A percentile compares a stretch with the other conserved stretches of the same genome.
These are phyloP conservation scores for Portunus trituberculatus DNA, from an alignment of 1,140 invertebrate genomes.

Conservation along the genomic window DNA sequence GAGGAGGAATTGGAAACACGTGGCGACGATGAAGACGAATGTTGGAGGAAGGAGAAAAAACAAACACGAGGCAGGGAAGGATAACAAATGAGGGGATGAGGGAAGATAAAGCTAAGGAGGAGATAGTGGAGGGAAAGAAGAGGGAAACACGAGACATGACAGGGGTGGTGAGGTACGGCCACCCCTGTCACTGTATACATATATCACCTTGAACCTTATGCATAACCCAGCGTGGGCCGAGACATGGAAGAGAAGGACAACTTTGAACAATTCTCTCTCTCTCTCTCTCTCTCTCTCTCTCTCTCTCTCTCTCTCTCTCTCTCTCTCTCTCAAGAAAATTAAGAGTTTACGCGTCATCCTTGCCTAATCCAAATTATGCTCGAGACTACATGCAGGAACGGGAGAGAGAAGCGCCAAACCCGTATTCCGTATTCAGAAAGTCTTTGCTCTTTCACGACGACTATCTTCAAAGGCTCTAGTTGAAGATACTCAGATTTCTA, in stretches of 20 bases:
- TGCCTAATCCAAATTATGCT: too few species aligned
- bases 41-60: background rate
- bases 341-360: too few species aligned
- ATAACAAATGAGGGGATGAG: background rate
- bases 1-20: too few species aligned
- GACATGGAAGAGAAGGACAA: too few species aligned
- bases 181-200: background rate
- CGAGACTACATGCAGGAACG: background rate
- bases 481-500: too few species aligned
- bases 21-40: too few species aligned
- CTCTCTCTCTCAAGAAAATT: too few species aligned
- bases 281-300: slow-evolving; percentile 20
- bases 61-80: background rate
- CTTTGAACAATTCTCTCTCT: background rate
- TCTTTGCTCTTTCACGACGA: too few species aligned
- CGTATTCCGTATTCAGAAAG: too few species aligned
- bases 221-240: background rate
- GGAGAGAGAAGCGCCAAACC: background rate
- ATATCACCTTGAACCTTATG: background rate
- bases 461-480: too few species aligned
- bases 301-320: slow-evolving; percentile 2
- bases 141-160: background rate
- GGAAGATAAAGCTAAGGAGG: background rate
- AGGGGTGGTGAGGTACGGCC: background rate
- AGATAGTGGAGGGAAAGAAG: background rate